Evolutionary conservation across 2,888 invertebrate genomes (phyloP).

Genomic region (Tenthredo notha): DNA sequence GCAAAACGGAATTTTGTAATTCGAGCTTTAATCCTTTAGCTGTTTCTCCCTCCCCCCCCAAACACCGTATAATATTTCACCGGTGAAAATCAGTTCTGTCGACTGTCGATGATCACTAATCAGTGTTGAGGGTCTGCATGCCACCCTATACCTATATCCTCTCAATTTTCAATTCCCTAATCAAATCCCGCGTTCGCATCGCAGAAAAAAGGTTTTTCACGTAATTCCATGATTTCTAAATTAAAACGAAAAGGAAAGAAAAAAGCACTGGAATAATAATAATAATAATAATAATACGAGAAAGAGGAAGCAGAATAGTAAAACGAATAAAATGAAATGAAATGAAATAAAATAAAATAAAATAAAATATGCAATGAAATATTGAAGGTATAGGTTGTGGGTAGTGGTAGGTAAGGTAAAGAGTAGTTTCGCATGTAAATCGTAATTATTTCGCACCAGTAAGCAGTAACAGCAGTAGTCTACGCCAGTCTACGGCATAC

Average conservation of each 20-base stretch:
- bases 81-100: not conserved
- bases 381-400: not conserved
- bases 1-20: not conserved
- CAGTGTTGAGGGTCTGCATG: not conserved
- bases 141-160: not conserved
- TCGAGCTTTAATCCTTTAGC: not conserved
- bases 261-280: not conserved
- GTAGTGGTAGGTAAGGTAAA: not conserved
- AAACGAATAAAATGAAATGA: too few species aligned
- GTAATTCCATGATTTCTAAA: not conserved
- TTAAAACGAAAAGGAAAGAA: not conserved
- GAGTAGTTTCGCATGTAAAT: constrained; percentile 44
- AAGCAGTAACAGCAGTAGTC: constrained; percentile 21
- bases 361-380: not conserved
- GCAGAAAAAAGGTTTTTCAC: not conserved
- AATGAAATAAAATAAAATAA: too few species aligned
- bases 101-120: not conserved
- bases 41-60: not conserved
- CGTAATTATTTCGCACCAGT: constrained; percentile 38
- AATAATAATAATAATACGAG: not conserved
- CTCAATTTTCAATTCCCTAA: not conserved
- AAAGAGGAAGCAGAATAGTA: not conserved
- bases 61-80: not conserved
- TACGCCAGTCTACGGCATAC: not conserved
- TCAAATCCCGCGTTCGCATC: not conserved